Evolutionary conservation across 1,140 invertebrate genomes (phyloP), one percentile per base, ranked within the genome.

Genomic region (Dreissena polymorpha): DNA sequence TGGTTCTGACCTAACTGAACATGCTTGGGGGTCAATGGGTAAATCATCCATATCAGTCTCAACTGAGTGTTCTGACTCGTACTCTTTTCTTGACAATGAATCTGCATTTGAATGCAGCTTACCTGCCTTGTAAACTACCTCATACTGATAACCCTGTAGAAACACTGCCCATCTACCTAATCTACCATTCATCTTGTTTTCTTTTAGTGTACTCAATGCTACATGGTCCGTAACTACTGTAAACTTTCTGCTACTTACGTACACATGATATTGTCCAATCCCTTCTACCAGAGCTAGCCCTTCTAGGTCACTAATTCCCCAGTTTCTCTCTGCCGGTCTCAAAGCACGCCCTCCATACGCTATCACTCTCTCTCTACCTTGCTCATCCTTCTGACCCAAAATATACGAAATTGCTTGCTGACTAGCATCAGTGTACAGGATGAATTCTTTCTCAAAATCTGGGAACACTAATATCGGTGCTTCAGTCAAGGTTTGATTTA

Each of bases 381-480:
- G 16, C 13, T 79, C 75, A 85, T 83, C 83, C 63, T 72, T 78
- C 63, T 88, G 83, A 50, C 60, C 69, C 29, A 88, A 68, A 8
- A 73, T 72, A 69, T 64, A 83, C 6, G 74, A 74, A 25, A 84
- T 85, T 57, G 68, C 80, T 12, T 64, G 16, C 29, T 25, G 5
- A 23, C 0, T 10, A 18, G 75, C 76, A 73, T 79, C 83, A 7
- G 60, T 73, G 23, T 27, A 65, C 16, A 79, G 18, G 18, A 72
- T 79, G 51, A 79, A 84, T 0, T 21, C 49, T 73, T 73, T 70
- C 53, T n/a, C 29, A 18, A 77, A 23, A 67, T 76, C 53, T 23
- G 75, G 80, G 18, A 83, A 79, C n/a, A n/a, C n/a, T n/a, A n/a
- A n/a, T n/a, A n/a, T n/a, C n/a, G n/a, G n/a, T n/a, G n/a, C n/a